Percentiles rank a stretch among this genome's conserved stretches.
Conservation (phyloP, 53 echinoderm and acorn worm genomes). For the Apostichopus leukothele region DNA sequence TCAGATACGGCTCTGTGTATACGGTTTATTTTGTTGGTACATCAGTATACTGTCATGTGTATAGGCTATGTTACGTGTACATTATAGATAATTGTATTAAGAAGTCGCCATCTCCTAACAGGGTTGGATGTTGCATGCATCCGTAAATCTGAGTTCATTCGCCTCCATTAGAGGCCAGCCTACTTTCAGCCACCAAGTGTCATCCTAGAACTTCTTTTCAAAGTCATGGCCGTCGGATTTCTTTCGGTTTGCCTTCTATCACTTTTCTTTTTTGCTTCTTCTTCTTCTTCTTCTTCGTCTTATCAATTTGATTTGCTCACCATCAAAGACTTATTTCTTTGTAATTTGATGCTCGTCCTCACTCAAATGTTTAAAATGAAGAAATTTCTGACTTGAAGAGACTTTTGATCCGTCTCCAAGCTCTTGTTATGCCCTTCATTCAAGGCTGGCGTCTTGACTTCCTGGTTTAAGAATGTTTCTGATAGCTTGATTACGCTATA, state of each 20-base stretch:
- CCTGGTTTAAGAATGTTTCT: constrained; percentile 17
- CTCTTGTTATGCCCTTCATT: constrained; percentile 26
- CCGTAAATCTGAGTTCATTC: constrained; percentile 5
- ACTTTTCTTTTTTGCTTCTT: neutral
- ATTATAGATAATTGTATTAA: no score
- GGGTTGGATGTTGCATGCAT: neutral
- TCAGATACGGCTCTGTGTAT: no score
- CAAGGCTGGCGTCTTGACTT: constrained; percentile 41
- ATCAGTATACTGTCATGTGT: no score
- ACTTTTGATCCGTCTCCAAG: constrained; percentile 28
- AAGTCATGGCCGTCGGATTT: constrained; percentile 39
- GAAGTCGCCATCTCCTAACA: no score
- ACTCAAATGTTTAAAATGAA: constrained; percentile 10
- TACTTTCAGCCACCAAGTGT: neutral
- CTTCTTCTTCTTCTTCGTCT: neutral
- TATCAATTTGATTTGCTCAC: neutral
- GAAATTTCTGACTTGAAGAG: constrained; percentile 11
- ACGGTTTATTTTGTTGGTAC: no score
- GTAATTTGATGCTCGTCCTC: constrained; percentile 11
- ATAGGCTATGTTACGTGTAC: no score
- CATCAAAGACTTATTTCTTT: constrained; percentile 17
- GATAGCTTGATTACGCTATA: constrained; percentile 2
- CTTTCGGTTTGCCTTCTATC: constrained; percentile 17
- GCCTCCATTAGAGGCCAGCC: constrained; percentile 7
- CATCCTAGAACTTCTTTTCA: constrained; percentile 1